Conservation (phyloP, 2,113 vertebrate species). For the Gila orcuttii region DNA sequence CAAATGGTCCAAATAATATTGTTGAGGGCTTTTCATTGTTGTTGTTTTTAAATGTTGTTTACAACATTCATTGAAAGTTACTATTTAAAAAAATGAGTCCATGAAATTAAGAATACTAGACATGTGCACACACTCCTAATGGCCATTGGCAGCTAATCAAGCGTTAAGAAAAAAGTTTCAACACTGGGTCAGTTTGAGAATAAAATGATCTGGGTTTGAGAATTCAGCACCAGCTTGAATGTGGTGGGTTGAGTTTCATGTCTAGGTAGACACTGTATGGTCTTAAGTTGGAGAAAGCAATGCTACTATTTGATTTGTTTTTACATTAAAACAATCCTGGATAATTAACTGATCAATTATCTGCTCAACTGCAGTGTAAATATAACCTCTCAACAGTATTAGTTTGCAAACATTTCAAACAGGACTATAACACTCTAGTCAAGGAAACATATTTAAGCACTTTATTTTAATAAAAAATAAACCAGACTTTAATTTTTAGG, state of each 20-base stretch:
- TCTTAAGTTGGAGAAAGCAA: background rate
- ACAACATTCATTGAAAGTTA: background rate
- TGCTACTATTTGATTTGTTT: background rate
- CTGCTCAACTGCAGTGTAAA: slow-evolving; percentile 20
- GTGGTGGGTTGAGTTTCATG: background rate
- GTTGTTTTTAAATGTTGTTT: background rate
- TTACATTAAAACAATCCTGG: background rate
- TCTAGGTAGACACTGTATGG: background rate
- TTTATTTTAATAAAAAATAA: slow-evolving; percentile 15
- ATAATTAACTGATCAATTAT: background rate
- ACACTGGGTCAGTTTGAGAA: background rate
- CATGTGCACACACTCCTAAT: slow-evolving; percentile 1
- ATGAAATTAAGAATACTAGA: background rate
- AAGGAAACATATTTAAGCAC: slow-evolving; percentile 43
- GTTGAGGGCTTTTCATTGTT: slow-evolving; percentile 13
- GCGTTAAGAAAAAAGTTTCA: background rate
- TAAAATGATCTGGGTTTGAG: background rate
- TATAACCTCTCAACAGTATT: slow-evolving; percentile 35
- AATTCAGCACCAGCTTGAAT: background rate
- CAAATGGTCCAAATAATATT: background rate
- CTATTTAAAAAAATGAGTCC: background rate
- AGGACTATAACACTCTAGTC: background rate
- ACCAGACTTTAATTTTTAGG: slow-evolving; percentile 32
- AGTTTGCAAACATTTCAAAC: slow-evolving; percentile 2
- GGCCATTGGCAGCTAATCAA: background rate